Base-by-base conservation (phyloP, 1,140 invertebrate species). In the Heliconius nattereri region DNA sequence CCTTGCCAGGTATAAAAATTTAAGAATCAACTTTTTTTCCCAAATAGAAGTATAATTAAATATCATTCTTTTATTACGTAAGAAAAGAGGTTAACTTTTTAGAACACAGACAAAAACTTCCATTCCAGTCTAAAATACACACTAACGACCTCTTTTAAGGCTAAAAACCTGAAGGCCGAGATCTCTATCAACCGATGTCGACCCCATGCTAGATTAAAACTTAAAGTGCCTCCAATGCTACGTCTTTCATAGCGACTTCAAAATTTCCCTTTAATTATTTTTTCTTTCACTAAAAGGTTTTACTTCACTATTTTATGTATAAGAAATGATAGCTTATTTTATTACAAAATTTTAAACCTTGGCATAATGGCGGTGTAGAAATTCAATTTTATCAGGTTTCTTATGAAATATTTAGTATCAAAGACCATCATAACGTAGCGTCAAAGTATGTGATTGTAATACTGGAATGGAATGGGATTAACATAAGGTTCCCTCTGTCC, bases 171-270 rank as follows among this genome's bases (percentile, higher is more conserved):
- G 32, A 72, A 72, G 71, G 71, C 71, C 35, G 16, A 72, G 71
- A 72, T 72, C 32, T 40, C 71, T 72, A 72, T 72, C 71, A 35
- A 40, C 32, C 71, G 35, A 40, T 72, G 32, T 72, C 29, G 71
- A 72, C 71, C 71, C 32, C 71, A 72, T 72, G 71, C 71, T 72
- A 72, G 71, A 37, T 72, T 72, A 37, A 72, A 72, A 72, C 71
- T 3, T 72, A 37, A 72, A 72, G 71, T 72, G 71, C 71, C 71
- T 72, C 71, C 71, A 72, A 37, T 72, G 71, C 71, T 40, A 37
- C 35, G 32, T 72, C 29, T 72, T 72, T 72, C 71, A 40, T 40
- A 72, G 71, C n/a, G 11, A 72, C 29, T 26, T 72, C 20, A 72
- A 72, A 72, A 72, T 72, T 72, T 72, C 23, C 35, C 20, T 72